Base-by-base conservation (phyloP, 2,113 vertebrate species). In the Crocuta crocuta region DNA sequence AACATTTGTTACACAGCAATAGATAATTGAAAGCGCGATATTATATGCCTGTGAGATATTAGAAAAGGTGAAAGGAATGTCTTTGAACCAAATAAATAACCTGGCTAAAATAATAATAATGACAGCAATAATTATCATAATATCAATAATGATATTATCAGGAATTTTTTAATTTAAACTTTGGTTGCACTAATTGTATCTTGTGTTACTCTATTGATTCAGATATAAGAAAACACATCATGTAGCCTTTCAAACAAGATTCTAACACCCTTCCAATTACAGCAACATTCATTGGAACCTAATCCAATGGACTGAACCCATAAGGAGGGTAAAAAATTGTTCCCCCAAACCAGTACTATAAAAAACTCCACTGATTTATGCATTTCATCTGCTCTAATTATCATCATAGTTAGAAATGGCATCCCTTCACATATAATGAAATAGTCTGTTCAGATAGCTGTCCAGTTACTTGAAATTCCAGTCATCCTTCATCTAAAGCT, bases 361-460 rank as follows among this genome's bases (percentile, higher is more conserved):
- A 96, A 97, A 95, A 55, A 35, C 21, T 84, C 39, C 48, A 78
- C 26, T 85, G 70, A 97, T 96, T 95, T 96, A 58, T 97, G 70
- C 78, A 97, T 96, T 88, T 97, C 81, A 92, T 96, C 94, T 91
- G 79, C 90, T 95, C 84, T 97, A 97, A 97, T 97, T 98, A 96
- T 90, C 87, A 85, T 96, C 84, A 96, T 81, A 81, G 94, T 97
- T 97, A 98, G 50, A 96, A 91, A 96, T 94, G 87, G 65, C 91
- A 98, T 96, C 35, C 65, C 76, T 96, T 96, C 88, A 95, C 45
- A 2, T 85, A 90, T 83, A 96, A 97, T 94, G 66, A 94, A 85
- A 96, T 98, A 92, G 97, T 97, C 95, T 96, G 80, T 94, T 91
- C 92, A 90, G 97, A 97, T 80, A 97, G 96, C 94, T 98, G 87